Evolutionary conservation across 2,888 invertebrate species (phyloP).

Genomic region (Thumatha senex): DNA sequence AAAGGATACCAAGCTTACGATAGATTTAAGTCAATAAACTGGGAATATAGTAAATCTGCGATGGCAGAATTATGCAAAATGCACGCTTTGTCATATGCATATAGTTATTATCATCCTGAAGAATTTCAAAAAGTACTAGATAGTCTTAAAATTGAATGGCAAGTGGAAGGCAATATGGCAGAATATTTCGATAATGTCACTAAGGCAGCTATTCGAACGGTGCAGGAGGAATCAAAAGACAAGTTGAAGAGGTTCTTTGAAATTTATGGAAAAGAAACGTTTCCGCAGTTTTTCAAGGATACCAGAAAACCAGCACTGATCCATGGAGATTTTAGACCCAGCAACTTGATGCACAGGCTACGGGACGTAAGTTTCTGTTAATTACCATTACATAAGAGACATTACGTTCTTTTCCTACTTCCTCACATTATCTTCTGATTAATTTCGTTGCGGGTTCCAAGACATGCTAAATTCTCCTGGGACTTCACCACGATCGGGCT

Average conservation of each 20-base stretch:
- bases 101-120: constrained; percentile 41
- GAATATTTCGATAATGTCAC: background rate
- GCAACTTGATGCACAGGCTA: constrained; percentile 42
- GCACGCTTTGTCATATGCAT: constrained; percentile 55
- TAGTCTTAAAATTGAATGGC: constrained; percentile 29
- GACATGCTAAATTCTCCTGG: no score
- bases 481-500: no score
- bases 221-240: background rate
- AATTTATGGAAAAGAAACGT: constrained; percentile 15
- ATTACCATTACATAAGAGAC: no score
- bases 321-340: constrained; percentile 47
- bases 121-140: constrained; percentile 21
- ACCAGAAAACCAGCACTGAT: constrained; percentile 31
- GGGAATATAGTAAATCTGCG: constrained; percentile 41
- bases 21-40: constrained; percentile 42
- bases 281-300: constrained; percentile 21
- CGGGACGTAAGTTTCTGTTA: constrained; percentile 20
- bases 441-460: no score
- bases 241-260: constrained; percentile 15
- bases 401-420: no score
- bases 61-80: constrained; percentile 46
- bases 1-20: constrained; percentile 43
- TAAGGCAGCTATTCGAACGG: background rate
- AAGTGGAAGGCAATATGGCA: background rate
- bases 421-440: no score